Percentiles rank a stretch among this genome's conserved stretches.
Evolutionary conservation across 2,888 invertebrate genomes (phyloP).

Genomic region (Platypus cylindrus): DNA sequence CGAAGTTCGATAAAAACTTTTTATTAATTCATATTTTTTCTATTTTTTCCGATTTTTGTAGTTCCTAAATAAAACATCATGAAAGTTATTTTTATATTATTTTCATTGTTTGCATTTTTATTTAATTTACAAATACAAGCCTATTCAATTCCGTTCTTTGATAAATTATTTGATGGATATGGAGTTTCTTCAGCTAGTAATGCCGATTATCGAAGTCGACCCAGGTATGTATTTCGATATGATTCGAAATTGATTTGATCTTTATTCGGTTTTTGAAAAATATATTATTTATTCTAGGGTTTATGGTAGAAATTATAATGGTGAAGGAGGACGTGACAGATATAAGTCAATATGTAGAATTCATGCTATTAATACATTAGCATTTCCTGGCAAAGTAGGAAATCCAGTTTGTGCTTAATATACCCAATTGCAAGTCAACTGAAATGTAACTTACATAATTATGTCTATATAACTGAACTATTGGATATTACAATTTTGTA

Average conservation of each 20-base stretch:
- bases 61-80: too few species aligned
- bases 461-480: too few species aligned
- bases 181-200: slow-evolving; percentile 5
- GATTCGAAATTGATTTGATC: background rate
- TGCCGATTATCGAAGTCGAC: slow-evolving; percentile 6
- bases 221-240: slow-evolving; percentile 6
- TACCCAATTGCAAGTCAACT: too few species aligned
- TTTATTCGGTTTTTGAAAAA: background rate
- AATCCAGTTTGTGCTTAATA: slow-evolving; percentile 24
- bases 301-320: slow-evolving; percentile 8
- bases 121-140: background rate
- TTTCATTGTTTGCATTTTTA: background rate
- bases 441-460: too few species aligned
- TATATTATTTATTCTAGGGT: slow-evolving; percentile 2
- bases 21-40: too few species aligned
- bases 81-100: background rate
- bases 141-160: slow-evolving; percentile 6
- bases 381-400: slow-evolving; percentile 38
- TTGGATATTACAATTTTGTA: too few species aligned
- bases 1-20: too few species aligned
- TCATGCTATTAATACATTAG: slow-evolving; percentile 46
- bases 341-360: slow-evolving; percentile 60
- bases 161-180: slow-evolving; percentile 11
- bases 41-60: background rate
- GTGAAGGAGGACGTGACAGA: slow-evolving; percentile 37